These are phyloP conservation scores for Cyrtorhinus lividipennis DNA, from an alignment of 1,140 invertebrate species.

Conservation along the genomic window DNA sequence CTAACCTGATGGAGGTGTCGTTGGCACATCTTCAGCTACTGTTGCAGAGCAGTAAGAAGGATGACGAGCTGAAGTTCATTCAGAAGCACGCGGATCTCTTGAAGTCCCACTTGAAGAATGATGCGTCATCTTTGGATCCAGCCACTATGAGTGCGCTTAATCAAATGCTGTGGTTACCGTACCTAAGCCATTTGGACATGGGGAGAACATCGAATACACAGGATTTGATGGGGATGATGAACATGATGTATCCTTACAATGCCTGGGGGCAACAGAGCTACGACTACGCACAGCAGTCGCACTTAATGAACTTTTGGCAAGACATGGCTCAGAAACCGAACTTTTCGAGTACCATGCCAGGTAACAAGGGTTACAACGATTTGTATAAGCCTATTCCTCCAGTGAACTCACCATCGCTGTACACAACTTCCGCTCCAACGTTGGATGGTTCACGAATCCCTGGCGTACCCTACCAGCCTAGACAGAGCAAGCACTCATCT, in stretches of 20 bases:
- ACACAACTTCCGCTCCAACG: background rate
- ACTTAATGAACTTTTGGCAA: conserved; percentile 6
- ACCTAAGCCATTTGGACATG: conserved; percentile 43
- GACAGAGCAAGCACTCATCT: background rate
- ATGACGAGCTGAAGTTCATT: conserved; percentile 24
- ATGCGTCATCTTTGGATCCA: conserved; percentile 32
- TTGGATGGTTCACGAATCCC: background rate
- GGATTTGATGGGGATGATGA: conserved; percentile 29
- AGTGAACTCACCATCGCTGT: background rate
- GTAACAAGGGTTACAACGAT: background rate
- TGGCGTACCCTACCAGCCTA: background rate
- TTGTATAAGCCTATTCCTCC: background rate
- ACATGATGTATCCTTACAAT: conserved; percentile 19
- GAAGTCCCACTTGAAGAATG: conserved; percentile 20
- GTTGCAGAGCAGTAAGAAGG: conserved; percentile 30
- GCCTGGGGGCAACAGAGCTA: conserved; percentile 14
- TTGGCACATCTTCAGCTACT: conserved; percentile 59
- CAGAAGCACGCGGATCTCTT: conserved; percentile 22
- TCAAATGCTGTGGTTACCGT: conserved; percentile 54
- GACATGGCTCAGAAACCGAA: conserved; percentile 4
- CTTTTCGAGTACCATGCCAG: background rate
- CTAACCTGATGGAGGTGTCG: conserved; percentile 61
- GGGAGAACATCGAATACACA: conserved; percentile 20
- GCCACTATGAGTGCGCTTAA: conserved; percentile 48
- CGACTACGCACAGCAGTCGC: background rate